A percentile compares a stretch with the other conserved stretches of the same genome.
Conservation (phyloP, 2,113 vertebrate species). For the Colinus virginianus region DNA sequence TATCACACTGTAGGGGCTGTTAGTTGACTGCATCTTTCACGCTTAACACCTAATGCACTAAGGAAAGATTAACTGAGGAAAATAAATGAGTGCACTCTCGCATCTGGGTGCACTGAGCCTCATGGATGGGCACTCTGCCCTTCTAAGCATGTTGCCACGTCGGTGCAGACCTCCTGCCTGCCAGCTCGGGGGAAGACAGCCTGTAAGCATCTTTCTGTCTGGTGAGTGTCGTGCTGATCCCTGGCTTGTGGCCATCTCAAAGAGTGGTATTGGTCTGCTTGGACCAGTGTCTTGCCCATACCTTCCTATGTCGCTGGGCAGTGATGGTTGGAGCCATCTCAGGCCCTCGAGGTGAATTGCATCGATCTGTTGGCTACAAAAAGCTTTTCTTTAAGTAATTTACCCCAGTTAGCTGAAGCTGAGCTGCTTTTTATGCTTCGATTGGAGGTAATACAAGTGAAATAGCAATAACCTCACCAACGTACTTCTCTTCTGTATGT, state of each 20-base stretch:
- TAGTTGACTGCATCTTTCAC: constrained; percentile 14
- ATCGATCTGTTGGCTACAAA: background rate
- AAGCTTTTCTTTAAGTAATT: constrained; percentile 36
- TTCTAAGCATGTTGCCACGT: background rate
- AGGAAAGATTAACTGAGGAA: constrained; percentile 11
- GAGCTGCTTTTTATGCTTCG: constrained; percentile 37
- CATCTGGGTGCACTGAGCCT: background rate
- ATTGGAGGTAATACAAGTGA: constrained; percentile 38
- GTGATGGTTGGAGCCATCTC: background rate
- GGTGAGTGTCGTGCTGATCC: background rate
- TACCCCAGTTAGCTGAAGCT: background rate
- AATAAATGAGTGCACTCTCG: background rate
- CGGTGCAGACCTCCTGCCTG: background rate
- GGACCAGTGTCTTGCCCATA: background rate
- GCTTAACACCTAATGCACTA: background rate
- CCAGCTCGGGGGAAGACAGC: background rate
- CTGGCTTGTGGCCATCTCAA: background rate
- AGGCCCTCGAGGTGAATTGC: background rate
- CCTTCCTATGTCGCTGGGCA: background rate
- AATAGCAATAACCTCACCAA: constrained; percentile 56
- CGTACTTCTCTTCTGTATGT: constrained; percentile 62
- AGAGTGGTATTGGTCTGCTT: background rate
- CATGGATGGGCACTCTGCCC: background rate
- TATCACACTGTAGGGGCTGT: background rate
- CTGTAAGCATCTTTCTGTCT: background rate